Conservation (phyloP, 2,113 vertebrate species). For the Eubucco bourcierii region DNA sequence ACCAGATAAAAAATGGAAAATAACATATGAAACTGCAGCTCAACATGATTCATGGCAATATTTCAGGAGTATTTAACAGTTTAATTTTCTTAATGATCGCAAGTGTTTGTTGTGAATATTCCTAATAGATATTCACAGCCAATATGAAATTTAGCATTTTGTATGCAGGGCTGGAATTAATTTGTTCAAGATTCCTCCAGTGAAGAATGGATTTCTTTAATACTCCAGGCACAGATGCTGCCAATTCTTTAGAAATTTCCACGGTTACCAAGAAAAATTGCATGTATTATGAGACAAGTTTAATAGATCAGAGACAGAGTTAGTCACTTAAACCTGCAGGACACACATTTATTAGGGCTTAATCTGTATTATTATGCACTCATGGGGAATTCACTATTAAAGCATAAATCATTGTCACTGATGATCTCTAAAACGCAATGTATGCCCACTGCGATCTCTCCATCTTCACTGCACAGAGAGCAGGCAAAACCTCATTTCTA, state of each 20-base stretch:
- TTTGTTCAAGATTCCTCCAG: constrained; percentile 13
- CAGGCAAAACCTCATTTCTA: neutral
- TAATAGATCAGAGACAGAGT: constrained; percentile 48
- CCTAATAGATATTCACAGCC: neutral
- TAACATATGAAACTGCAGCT: constrained; percentile 10
- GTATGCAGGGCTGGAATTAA: constrained; percentile 47
- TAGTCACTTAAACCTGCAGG: constrained; percentile 60
- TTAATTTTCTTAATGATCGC: constrained; percentile 44
- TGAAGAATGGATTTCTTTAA: constrained; percentile 54
- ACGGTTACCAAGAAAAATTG: constrained; percentile 36
- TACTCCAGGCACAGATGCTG: constrained; percentile 33
- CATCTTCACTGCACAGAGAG: neutral
- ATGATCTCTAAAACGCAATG: neutral
- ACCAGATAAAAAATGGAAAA: constrained; percentile 41
- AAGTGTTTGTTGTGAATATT: constrained; percentile 9
- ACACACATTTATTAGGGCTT: constrained; percentile 63
- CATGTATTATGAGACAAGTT: constrained; percentile 53
- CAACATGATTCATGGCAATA: neutral
- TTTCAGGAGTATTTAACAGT: constrained; percentile 50
- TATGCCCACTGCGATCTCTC: neutral
- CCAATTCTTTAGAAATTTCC: constrained; percentile 61
- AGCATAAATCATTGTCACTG: constrained; percentile 61
- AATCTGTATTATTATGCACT: constrained; percentile 67
- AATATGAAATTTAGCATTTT: constrained; percentile 28
- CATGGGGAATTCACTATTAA: constrained; percentile 47